Conservation (phyloP, 2,113 vertebrate species). For the Colaptes auratus region DNA sequence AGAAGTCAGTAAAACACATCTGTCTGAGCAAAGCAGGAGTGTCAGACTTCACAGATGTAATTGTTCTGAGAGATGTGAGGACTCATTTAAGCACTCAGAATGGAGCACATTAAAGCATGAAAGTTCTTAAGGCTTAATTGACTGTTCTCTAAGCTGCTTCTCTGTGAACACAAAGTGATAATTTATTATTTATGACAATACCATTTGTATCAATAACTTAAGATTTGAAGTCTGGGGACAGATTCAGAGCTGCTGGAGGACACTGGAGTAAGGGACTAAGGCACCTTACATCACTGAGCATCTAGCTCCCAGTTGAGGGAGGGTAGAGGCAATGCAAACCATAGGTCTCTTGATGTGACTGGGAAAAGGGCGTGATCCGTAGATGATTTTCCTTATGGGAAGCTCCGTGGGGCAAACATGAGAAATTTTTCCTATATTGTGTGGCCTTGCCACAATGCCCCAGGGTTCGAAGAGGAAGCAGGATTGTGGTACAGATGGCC, state of each 20-base stretch:
- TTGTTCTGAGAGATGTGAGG: not conserved
- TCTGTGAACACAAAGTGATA: not conserved
- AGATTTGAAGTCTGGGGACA: not conserved
- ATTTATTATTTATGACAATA: not conserved
- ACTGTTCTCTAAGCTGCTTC: not conserved
- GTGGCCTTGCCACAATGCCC: not conserved
- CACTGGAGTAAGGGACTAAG: not conserved
- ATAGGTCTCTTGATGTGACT: accelerated
- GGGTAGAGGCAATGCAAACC: not conserved
- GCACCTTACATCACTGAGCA: not conserved
- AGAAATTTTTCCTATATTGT: not conserved
- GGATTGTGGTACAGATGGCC: not conserved
- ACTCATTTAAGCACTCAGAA: not conserved
- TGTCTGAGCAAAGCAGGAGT: not conserved
- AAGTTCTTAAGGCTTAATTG: not conserved
- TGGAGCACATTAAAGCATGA: not conserved
- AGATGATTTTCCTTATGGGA: not conserved
- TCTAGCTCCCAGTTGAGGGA: not conserved
- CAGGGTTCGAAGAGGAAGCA: not conserved
- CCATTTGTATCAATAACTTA: not conserved
- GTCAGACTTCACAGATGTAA: not conserved
- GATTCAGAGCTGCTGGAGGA: not conserved
- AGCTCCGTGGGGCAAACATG: not conserved
- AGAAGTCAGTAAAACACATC: not conserved
- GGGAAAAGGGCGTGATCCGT: not conserved